Evolutionary conservation across 2,888 invertebrate species (phyloP).

Genomic region (Tinea trinotella): DNA sequence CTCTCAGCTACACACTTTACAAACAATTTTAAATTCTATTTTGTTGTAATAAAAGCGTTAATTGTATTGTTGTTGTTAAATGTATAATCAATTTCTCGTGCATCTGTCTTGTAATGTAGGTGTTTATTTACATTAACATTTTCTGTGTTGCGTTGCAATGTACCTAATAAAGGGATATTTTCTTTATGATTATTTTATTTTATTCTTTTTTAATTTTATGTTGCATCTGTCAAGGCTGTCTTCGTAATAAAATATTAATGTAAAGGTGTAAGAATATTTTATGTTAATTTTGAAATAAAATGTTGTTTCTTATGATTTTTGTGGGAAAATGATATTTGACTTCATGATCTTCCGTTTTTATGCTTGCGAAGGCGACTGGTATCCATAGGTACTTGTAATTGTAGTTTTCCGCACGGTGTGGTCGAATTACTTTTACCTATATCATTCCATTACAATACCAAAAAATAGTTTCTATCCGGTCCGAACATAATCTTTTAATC

Average conservation of each 20-base stretch:
- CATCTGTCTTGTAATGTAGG: constrained; percentile 3
- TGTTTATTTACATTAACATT: constrained; percentile 16
- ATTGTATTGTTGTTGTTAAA: background rate
- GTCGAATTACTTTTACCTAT: too few species aligned
- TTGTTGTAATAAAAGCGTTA: background rate
- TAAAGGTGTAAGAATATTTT: background rate
- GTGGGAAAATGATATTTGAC: too few species aligned
- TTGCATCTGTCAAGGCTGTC: background rate
- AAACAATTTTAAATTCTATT: background rate
- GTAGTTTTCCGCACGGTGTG: too few species aligned
- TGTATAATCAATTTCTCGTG: constrained; percentile 7
- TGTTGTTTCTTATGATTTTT: too few species aligned
- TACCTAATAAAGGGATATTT: background rate
- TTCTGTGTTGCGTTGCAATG: background rate
- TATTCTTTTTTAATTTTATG: background rate
- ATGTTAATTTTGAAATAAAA: background rate
- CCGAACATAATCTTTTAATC: background rate
- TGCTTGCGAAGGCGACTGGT: too few species aligned
- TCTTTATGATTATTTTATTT: background rate
- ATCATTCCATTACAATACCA: too few species aligned
- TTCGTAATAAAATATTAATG: background rate
- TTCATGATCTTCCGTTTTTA: too few species aligned
- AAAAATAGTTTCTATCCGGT: too few species aligned
- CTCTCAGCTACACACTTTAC: background rate
- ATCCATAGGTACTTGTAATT: too few species aligned